Evolutionary conservation across 2,113 vertebrate species (phyloP), one percentile per base, ranked within the genome.

Genomic region (Camelus dromedarius): DNA sequence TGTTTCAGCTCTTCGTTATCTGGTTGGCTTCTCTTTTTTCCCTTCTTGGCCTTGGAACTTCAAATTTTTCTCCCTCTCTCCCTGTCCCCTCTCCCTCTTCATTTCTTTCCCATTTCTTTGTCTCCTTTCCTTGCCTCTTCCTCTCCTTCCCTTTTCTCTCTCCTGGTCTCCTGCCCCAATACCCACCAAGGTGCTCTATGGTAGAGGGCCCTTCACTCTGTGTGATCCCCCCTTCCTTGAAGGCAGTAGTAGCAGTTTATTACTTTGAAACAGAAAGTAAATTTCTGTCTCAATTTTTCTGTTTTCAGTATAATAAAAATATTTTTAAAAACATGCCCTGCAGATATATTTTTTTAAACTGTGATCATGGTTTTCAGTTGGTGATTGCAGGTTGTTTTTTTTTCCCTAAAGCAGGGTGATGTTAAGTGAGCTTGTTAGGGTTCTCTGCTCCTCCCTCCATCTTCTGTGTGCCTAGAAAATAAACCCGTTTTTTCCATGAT

Each of bases 211-310:
- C 5, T 30, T 70, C 28, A 73, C 30, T 80, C 15, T 76, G 32
- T 60, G 66, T 4, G 7, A 67, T 48, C 9, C 20, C 28, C 26
- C 16, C 52, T 50, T 52, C 30, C 56, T 66, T 72, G 26, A 92
- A 80, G 83, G 8, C 79, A 93, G 28, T 60, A 14, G 8, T 54
- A 8, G 32, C 56, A 56, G 12, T 60, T 96, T 60, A 58, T 92
- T 80, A 30, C 66, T 26, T n/a, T 87, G 88, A 96, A 95, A 83
- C 26, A 81, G 35, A 91, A 96, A 92, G 24, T 20, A 89, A 67
- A 93, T 58, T 42, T 42, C 38, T 42, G 38, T 42, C 38, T 42
- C 46, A 46, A 13, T 24, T 35, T 42, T 32, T 70, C n/a, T 66
- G 28, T 79, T 93, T 96, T 81, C 35, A 8, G 46, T 94, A 16